phyloP scores from a whole-genome alignment of 2,888 invertebrate species.

The Meandrusa payeni region DNA sequence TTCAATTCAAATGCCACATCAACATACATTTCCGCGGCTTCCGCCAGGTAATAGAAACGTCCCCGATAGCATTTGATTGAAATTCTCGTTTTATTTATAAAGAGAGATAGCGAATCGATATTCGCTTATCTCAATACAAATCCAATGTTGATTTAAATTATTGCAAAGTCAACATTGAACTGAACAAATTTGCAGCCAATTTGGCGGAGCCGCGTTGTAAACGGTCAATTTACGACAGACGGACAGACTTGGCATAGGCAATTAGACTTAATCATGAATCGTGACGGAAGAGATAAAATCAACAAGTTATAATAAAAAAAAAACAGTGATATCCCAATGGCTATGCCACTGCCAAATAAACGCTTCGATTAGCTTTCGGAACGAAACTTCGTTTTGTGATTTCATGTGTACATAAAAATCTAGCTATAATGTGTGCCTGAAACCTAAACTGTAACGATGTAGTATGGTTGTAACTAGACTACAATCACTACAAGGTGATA shows the following conservation, averaged over 20 bases:
- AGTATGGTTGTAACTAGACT: no score
- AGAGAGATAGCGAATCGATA: background rate
- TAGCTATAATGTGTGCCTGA: no score
- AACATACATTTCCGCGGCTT: constrained; percentile 22
- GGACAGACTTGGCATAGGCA: constrained; percentile 52
- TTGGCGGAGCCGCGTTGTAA: constrained; percentile 39
- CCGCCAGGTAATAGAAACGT: constrained; percentile 15
- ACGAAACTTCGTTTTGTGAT: no score
- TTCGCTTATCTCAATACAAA: background rate
- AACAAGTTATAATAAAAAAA: no score
- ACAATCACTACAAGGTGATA: no score
- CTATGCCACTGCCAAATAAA: no score
- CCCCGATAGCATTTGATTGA: constrained; percentile 4
- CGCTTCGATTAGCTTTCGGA: no score
- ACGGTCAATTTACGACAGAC: constrained; percentile 53
- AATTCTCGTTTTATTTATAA: background rate
- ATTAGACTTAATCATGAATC: constrained; percentile 36
- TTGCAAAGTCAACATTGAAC: constrained; percentile 1
- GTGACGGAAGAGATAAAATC: no score
- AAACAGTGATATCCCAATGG: no score
- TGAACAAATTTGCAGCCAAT: constrained; percentile 5
- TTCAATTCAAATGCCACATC: constrained; percentile 19
- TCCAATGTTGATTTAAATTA: constrained; percentile 4
- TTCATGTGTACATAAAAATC: no score
- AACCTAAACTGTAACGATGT: no score